These are phyloP conservation scores for Tangara arthus DNA, from an alignment of 2,797 vertebrate species.

Conservation along the genomic window DNA sequence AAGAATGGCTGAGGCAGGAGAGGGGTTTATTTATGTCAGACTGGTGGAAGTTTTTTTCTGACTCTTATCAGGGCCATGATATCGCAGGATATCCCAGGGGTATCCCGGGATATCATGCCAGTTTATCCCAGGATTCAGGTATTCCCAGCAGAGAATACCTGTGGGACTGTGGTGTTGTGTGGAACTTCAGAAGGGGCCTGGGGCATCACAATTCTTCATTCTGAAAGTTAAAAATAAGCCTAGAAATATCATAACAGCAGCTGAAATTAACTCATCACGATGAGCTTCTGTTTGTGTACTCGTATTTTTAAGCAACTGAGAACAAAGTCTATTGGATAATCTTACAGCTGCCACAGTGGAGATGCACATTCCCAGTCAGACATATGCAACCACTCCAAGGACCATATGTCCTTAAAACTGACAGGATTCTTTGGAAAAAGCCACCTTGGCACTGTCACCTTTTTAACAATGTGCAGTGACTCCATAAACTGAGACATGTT, in stretches of 20 bases:
- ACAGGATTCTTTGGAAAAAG: neutral
- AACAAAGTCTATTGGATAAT: neutral
- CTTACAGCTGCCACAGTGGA: neutral
- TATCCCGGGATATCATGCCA: neutral
- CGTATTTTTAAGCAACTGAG: neutral
- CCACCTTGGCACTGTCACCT: neutral
- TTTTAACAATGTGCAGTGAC: neutral
- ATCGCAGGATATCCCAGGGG: no score
- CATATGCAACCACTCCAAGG: neutral
- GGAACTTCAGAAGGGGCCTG: neutral
- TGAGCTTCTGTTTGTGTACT: constrained; percentile 4
- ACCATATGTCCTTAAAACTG: neutral
- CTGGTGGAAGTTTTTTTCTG: neutral
- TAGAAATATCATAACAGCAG: neutral
- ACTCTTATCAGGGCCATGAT: neutral
- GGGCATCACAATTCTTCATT: neutral
- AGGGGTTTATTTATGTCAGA: neutral
- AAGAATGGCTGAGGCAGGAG: neutral
- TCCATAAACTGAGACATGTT: neutral
- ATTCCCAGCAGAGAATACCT: neutral
- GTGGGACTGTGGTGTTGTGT: neutral
- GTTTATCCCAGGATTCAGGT: neutral
- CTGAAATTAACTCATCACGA: neutral
- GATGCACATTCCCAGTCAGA: neutral
- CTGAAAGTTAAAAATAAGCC: neutral